Evolutionary conservation across 92 coral and sea anemone species (phyloP).

Genomic region (Montipora capitata): DNA sequence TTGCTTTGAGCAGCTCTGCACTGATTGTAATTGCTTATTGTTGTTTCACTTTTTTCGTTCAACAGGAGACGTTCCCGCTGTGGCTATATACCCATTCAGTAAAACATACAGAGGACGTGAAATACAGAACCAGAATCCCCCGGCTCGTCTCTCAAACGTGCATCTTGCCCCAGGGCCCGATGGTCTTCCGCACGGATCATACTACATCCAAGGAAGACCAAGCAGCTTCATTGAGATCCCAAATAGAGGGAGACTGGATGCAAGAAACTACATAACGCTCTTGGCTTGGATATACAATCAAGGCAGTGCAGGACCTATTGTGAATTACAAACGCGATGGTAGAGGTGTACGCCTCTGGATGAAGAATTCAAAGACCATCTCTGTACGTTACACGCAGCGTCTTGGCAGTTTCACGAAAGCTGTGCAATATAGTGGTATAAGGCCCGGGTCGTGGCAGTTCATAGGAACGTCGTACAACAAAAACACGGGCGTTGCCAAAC

Average conservation of each 20-base stretch:
- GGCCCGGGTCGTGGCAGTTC: conserved; percentile 81
- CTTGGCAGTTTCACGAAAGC: conserved; percentile 60
- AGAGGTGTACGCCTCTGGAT: conserved; percentile 93
- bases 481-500: conserved; percentile 85
- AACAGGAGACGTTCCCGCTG: conserved; percentile 75
- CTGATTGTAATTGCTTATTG: too few relatives aligned
- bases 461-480: conserved; percentile 83
- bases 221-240: conserved; percentile 82
- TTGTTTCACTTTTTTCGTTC: background rate
- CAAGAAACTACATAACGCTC: conserved; percentile 75
- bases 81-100: conserved; percentile 85
- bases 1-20: too few relatives aligned
- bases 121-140: conserved; percentile 64
- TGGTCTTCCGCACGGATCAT: conserved; percentile 73
- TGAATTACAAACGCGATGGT: conserved; percentile 68
- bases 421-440: conserved; percentile 41
- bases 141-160: conserved; percentile 53
- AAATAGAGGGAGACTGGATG: conserved; percentile 77
- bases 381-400: conserved; percentile 78
- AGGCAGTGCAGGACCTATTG: conserved; percentile 83
- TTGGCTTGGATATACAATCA: conserved; percentile 78
- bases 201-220: conserved; percentile 69
- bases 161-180: conserved; percentile 76
- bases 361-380: conserved; percentile 54
- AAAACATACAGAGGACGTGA: conserved; percentile 72